Conservation (phyloP, 2,797 vertebrate genomes). For the Labeo calbasu region DNA sequence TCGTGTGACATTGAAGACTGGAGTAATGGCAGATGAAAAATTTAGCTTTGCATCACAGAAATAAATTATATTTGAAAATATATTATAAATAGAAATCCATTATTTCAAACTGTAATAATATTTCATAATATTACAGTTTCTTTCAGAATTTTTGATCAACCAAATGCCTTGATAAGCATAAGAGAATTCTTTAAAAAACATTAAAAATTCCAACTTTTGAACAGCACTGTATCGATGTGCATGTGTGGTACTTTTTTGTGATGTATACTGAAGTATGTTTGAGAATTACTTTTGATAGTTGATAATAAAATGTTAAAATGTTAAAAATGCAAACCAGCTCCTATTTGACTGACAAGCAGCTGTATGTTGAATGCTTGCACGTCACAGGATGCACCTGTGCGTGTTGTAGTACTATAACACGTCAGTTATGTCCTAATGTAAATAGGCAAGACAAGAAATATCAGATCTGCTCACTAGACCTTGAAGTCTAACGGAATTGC, state of each 20-base stretch:
- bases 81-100: too few relatives aligned
- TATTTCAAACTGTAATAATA: too few relatives aligned
- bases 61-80: too few relatives aligned
- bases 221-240: background rate
- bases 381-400: background rate
- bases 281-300: background rate
- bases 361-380: background rate
- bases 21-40: too few relatives aligned
- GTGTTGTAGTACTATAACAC: background rate
- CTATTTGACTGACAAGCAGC: background rate
- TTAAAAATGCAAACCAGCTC: background rate
- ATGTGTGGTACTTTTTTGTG: background rate
- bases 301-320: background rate
- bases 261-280: background rate
- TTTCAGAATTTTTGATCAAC: too few relatives aligned
- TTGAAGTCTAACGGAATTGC: background rate
- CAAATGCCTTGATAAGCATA: too few relatives aligned
- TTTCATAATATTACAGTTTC: too few relatives aligned
- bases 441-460: background rate
- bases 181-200: too few relatives aligned
- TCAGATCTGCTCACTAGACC: constrained; percentile 2
- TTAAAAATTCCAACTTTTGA: too few relatives aligned
- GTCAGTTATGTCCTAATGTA: background rate
- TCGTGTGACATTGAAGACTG: too few relatives aligned
- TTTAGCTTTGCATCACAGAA: too few relatives aligned